A percentile compares a stretch with the other conserved stretches of the same genome.
Evolutionary conservation across 2,888 invertebrate species (phyloP).

Genomic region (Drosophila longiperda): DNA sequence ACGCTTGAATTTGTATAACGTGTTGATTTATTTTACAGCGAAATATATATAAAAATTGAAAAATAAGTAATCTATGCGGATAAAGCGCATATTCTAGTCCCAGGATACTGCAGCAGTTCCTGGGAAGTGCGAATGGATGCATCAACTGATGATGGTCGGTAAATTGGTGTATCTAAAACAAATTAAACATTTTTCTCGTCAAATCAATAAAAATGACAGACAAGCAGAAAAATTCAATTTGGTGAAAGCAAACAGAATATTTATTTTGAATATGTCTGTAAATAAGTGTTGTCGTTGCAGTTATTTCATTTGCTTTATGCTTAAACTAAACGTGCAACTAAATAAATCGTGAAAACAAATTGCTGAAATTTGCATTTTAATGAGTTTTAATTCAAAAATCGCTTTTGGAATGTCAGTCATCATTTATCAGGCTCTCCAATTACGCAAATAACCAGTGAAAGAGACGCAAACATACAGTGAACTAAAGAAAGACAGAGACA

Average conservation of each 20-base stretch:
- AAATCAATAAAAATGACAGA: conserved; percentile 38
- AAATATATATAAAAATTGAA: background rate
- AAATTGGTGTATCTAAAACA: conserved; percentile 9
- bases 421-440: conserved; percentile 19
- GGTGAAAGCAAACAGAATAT: conserved; percentile 24
- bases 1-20: conserved; percentile 69
- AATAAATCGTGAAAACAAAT: conserved; percentile 37
- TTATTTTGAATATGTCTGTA: conserved; percentile 21
- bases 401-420: conserved; percentile 26
- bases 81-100: background rate
- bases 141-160: conserved; percentile 3
- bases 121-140: background rate
- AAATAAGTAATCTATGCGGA: background rate
- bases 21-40: conserved; percentile 37
- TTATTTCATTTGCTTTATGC: conserved; percentile 20
- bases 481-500: background rate
- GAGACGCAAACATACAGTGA: conserved; percentile 2
- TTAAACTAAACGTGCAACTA: conserved; percentile 36
- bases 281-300: conserved; percentile 24
- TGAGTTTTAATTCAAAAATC: conserved; percentile 50
- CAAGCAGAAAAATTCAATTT: conserved; percentile 34
- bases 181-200: conserved; percentile 11
- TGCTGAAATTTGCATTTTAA: conserved; percentile 54
- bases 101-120: conserved; percentile 16
- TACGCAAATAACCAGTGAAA: conserved; percentile 7